These are phyloP conservation scores for Coelopa pilipes DNA, from an alignment of 2,888 invertebrate species.

Conservation along the genomic window DNA sequence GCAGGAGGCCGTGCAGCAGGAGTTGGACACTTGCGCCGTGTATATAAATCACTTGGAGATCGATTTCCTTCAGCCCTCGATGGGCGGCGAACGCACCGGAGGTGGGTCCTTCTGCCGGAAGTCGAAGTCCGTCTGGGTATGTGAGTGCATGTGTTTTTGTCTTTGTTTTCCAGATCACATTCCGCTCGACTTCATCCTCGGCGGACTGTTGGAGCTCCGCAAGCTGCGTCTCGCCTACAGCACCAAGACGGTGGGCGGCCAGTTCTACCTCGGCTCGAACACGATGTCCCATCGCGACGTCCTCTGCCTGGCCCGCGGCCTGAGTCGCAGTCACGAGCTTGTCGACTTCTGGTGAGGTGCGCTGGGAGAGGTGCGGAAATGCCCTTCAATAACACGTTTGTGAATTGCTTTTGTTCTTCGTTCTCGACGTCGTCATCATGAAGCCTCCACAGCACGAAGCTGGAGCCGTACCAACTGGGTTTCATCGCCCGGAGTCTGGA, in stretches of 20 bases:
- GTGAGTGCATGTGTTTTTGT: neutral
- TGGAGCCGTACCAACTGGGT: conserved; percentile 60
- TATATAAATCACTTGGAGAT: conserved; percentile 64
- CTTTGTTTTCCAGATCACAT: conserved; percentile 60
- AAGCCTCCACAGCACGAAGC: conserved; percentile 63
- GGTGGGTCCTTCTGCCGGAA: neutral
- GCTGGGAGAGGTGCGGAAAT: neutral
- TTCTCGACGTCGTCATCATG: too few species aligned
- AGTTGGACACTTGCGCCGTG: conserved; percentile 63
- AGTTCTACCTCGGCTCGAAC: conserved; percentile 65
- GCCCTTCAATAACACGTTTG: neutral
- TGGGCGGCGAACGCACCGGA: conserved; percentile 51
- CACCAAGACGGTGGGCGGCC: conserved; percentile 62
- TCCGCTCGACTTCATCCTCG: conserved; percentile 65
- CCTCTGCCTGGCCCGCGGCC: conserved; percentile 56
- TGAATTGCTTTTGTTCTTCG: neutral
- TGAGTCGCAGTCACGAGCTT: conserved; percentile 63
- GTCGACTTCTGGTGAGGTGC: conserved; percentile 59
- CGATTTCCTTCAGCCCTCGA: conserved; percentile 61
- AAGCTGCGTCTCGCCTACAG: conserved; percentile 63
- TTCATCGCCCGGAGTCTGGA: conserved; percentile 60
- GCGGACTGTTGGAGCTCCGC: conserved; percentile 63
- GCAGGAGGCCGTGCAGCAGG: conserved; percentile 57
- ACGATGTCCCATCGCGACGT: conserved; percentile 62
- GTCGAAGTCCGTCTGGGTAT: neutral